Evolutionary conservation across 2,888 invertebrate species (phyloP), one percentile per base, ranked within the genome.

Genomic region (Spodoptera exigua): DNA sequence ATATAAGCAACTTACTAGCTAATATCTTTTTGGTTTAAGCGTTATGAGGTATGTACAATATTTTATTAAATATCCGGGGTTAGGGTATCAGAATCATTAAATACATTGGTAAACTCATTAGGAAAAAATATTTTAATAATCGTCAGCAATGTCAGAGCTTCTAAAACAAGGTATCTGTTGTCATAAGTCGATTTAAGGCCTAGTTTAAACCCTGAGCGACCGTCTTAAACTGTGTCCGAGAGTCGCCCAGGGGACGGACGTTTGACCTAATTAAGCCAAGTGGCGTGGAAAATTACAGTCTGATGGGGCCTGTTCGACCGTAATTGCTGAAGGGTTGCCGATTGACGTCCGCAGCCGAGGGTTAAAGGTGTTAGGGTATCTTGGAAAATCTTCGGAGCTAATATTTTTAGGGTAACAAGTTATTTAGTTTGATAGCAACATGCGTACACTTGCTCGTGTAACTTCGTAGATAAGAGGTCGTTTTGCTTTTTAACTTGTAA

Each of bases 231-330:
- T 61, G 67, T 74, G 75, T 77, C 78, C 70, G 70, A 71, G 64
- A 52, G 60, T 61, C 48, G 48, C 69, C 66, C 76, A 49, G 55
- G 80, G 86, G 88, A 81, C 76, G 82, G 74, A 69, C 84, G 81
- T 82, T 87, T 87, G 88, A 87, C 88, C 90, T 90, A 90, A 91
- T 91, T 90, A 91, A 85, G 84, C 74, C 87, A 87, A 91, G 89
- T 89, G 88, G 88, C 77, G 88, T 83, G 88, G 89, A 90, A 91
- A 91, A 91, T 90, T 87, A 88, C 91, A 84, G 79, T 78, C 85
- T 83, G 88, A 86, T 84, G 87, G 85, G 84, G 78, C 81, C 78
- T 70, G 73, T 71, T 80, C 80, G 80, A 78, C 81, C 84, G 82
- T 89, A 89, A 89, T 90, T 89, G 87, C 77, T 82, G 85, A 86